Conservation (phyloP, 2,797 vertebrate genomes). For the Lutjanus campechanus region DNA sequence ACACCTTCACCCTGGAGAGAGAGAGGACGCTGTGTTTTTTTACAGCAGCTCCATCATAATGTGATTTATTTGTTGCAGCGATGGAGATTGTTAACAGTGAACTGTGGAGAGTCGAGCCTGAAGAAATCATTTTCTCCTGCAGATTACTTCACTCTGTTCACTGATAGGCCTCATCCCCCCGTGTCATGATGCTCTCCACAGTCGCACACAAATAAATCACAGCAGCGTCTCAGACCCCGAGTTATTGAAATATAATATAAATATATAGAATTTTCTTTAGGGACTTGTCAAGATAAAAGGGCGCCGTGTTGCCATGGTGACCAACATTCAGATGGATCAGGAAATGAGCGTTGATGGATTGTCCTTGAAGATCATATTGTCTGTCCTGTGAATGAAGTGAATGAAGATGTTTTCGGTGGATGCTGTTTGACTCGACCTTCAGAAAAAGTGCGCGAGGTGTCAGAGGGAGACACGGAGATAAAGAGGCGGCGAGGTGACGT, state of each 20-base stretch:
- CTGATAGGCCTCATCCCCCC: background rate
- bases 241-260: constrained; percentile 11
- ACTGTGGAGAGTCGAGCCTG: background rate
- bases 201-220: constrained; percentile 8
- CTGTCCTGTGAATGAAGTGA: background rate
- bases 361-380: background rate
- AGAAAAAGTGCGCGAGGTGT: background rate
- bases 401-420: background rate
- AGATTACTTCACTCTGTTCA: constrained; percentile 8
- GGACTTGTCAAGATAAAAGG: background rate
- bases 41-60: background rate
- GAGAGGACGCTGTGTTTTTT: background rate
- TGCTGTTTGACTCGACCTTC: constrained; percentile 20
- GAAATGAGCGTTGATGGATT: background rate
- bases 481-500: background rate
- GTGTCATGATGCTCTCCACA: background rate
- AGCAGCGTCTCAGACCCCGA: background rate
- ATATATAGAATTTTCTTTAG: background rate
- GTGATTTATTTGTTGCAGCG: constrained; percentile 3
- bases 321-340: background rate
- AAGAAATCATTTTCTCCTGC: constrained; percentile 1
- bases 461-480: background rate
- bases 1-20: background rate
- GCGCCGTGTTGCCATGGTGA: constrained; percentile 17
- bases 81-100: background rate